Percentiles rank a stretch among this genome's conserved stretches.
These are phyloP conservation scores for Meteorus cinctellus DNA, from an alignment of 2,888 invertebrate genomes.

Conservation along the genomic window DNA sequence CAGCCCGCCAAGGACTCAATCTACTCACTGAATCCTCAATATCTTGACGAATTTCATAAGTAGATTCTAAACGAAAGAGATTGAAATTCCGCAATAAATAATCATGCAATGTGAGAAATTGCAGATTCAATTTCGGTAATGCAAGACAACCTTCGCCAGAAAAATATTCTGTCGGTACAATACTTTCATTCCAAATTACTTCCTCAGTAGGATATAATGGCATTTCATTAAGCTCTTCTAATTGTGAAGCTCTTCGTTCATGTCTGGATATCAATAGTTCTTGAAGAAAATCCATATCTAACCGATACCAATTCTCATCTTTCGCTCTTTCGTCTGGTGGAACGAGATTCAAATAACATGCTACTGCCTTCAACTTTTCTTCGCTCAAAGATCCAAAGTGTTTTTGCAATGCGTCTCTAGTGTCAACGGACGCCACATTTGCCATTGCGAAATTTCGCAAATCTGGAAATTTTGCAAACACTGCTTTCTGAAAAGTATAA, in stretches of 20 bases:
- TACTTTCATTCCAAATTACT: slow-evolving; percentile 99
- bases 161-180: slow-evolving; percentile 98
- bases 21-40: slow-evolving; percentile 97
- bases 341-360: slow-evolving; percentile 90
- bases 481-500: slow-evolving; percentile 83
- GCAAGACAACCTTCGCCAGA: slow-evolving; percentile 97
- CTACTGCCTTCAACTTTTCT: slow-evolving; percentile 88
- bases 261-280: slow-evolving; percentile 91
- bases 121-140: slow-evolving; percentile 96
- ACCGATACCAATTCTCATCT: slow-evolving; percentile 83
- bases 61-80: slow-evolving; percentile 97
- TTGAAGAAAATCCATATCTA: slow-evolving; percentile 87
- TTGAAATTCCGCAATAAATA: slow-evolving; percentile 98
- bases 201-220: slow-evolving; percentile 98
- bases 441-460: slow-evolving; percentile 90
- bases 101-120: slow-evolving; percentile 98
- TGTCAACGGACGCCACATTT: slow-evolving; percentile 97
- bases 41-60: slow-evolving; percentile 98
- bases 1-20: slow-evolving; percentile 94
- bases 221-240: slow-evolving; percentile 97
- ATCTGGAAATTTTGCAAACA: slow-evolving; percentile 93
- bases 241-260: slow-evolving; percentile 91
- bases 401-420: slow-evolving; percentile 85
- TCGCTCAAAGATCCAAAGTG: slow-evolving; percentile 87
- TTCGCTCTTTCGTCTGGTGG: slow-evolving; percentile 82